phyloP scores from a whole-genome alignment of 2,797 vertebrate species.

The Brachyalestes nurse region DNA sequence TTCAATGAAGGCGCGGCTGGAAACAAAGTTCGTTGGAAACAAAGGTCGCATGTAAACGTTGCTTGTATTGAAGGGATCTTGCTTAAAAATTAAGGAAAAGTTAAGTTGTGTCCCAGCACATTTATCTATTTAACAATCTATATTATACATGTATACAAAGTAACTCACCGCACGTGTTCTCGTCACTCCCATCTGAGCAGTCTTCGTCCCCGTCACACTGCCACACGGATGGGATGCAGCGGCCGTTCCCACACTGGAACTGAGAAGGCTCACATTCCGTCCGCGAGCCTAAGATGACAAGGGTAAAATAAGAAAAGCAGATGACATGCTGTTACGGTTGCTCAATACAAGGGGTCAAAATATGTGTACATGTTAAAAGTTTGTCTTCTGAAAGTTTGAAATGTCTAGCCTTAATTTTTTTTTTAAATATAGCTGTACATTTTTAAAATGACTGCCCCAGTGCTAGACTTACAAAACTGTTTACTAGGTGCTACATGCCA shows the following conservation, averaged over 20 bases:
- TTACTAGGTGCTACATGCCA: neutral
- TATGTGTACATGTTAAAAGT: neutral
- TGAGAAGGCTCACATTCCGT: conserved; percentile 89
- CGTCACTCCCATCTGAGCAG: conserved; percentile 92
- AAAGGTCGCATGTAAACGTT: too few species aligned
- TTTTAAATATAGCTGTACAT: neutral
- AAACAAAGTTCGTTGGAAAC: too few species aligned
- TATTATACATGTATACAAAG: neutral
- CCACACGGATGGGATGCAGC: conserved; percentile 93
- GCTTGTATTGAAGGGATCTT: too few species aligned
- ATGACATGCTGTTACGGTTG: neutral
- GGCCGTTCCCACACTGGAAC: conserved; percentile 93
- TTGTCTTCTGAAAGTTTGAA: too few species aligned
- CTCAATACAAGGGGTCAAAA: neutral
- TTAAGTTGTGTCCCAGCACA: too few species aligned
- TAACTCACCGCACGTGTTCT: conserved; percentile 89
- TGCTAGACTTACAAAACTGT: neutral
- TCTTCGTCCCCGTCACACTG: conserved; percentile 95
- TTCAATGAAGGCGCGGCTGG: too few species aligned
- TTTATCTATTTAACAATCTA: neutral
- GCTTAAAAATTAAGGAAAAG: too few species aligned
- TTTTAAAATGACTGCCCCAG: neutral
- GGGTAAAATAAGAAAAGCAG: neutral
- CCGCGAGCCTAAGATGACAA: conserved; percentile 75
- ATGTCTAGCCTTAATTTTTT: too few species aligned